These are phyloP conservation scores for Noctua pronuba DNA, from an alignment of 2,888 invertebrate species.

Conservation along the genomic window DNA sequence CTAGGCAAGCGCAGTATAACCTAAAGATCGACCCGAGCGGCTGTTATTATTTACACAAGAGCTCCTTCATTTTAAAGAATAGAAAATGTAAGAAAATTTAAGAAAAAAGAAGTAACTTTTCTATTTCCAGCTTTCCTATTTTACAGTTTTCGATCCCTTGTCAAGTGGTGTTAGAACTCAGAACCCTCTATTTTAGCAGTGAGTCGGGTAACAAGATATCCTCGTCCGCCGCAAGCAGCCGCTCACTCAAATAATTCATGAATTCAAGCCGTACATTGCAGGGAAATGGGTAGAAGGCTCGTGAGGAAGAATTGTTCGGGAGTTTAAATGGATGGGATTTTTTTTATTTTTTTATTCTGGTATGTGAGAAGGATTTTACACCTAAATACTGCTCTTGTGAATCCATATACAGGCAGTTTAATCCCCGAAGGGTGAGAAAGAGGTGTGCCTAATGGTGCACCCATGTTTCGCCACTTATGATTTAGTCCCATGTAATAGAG, in stretches of 20 bases:
- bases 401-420: no score
- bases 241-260: constrained; percentile 62
- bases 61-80: background rate
- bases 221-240: constrained; percentile 30
- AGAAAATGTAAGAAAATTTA: background rate
- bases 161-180: constrained; percentile 33
- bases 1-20: background rate
- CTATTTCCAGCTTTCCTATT: background rate
- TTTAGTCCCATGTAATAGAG: no score
- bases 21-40: background rate
- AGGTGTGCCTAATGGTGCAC: no score
- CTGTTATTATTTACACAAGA: background rate
- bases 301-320: background rate
- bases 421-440: no score
- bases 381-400: background rate
- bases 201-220: constrained; percentile 50
- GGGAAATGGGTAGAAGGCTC: constrained; percentile 23
- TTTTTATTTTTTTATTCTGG: no score
- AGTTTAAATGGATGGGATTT: background rate
- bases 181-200: constrained; percentile 44
- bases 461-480: no score
- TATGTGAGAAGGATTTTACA: background rate
- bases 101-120: background rate
- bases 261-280: constrained; percentile 34
- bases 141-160: constrained; percentile 14